These are phyloP conservation scores for Epinotia demarniana DNA, from an alignment of 2,888 invertebrate species.

Conservation along the genomic window DNA sequence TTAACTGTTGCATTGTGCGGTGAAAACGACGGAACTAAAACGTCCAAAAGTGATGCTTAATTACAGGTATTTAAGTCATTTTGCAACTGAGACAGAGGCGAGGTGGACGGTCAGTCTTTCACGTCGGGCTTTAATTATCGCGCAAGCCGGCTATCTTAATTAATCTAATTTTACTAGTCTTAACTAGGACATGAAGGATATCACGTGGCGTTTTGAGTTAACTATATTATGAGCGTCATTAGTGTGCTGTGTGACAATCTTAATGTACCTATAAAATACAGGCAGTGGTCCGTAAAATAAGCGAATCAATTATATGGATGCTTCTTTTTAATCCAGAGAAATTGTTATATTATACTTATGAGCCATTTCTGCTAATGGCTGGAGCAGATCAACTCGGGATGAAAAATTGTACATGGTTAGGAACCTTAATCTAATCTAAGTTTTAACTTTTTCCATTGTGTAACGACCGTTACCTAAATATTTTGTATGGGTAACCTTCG, in stretches of 20 bases:
- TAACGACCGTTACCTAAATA: too few relatives aligned
- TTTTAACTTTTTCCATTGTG: too few relatives aligned
- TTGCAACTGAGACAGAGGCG: background rate
- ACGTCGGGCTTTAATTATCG: conserved; percentile 39
- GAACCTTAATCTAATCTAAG: too few relatives aligned
- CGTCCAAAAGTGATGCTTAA: conserved; percentile 53
- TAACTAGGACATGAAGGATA: conserved; percentile 32
- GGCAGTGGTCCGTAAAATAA: too few relatives aligned
- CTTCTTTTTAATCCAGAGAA: too few relatives aligned
- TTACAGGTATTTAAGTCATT: background rate
- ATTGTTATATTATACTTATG: too few relatives aligned
- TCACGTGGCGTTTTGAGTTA: conserved; percentile 19
- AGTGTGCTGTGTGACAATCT: background rate
- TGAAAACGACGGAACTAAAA: conserved; percentile 61
- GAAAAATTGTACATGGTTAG: too few relatives aligned
- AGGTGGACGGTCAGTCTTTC: conserved; percentile 44
- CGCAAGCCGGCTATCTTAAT: conserved; percentile 40
- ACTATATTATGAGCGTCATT: background rate
- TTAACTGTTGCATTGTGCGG: conserved; percentile 71
- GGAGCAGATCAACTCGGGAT: too few relatives aligned
- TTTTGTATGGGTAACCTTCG: too few relatives aligned
- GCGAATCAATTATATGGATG: too few relatives aligned
- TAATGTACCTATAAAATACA: background rate
- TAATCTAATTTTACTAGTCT: conserved; percentile 37
- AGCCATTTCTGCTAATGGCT: too few relatives aligned